Conservation (phyloP, 2,113 vertebrate species). For the Oryzias javanicus region DNA sequence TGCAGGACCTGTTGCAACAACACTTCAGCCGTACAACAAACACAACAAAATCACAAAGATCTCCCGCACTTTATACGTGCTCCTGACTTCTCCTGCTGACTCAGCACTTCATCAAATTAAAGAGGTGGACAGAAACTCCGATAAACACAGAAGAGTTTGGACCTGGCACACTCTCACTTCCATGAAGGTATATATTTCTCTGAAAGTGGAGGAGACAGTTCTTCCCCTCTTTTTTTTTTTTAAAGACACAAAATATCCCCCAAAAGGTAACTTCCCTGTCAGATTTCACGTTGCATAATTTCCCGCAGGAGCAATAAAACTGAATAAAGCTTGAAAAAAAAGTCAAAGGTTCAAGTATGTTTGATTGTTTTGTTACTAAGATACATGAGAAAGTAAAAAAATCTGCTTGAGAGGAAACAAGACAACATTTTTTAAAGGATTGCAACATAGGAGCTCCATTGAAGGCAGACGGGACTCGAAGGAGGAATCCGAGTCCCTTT, state of each 20-base stretch:
- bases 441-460: conserved; percentile 36
- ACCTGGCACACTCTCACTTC: conserved; percentile 16
- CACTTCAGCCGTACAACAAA: conserved; percentile 3
- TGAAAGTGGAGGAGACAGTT: conserved; percentile 9
- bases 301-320: conserved; percentile 28
- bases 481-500: conserved; percentile 34
- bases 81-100: conserved; percentile 23
- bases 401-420: conserved; percentile 24
- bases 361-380: conserved; percentile 54
- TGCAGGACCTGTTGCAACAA: conserved; percentile 19
- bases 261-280: conserved; percentile 12
- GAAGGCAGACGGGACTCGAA: conserved; percentile 37
- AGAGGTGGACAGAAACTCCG: conserved; percentile 17
- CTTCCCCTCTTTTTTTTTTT: conserved; percentile 4
- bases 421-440: conserved; percentile 31
- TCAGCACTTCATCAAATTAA: conserved; percentile 21
- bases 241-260: conserved; percentile 13
- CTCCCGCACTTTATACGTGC: conserved; percentile 19
- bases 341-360: conserved; percentile 26
- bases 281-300: conserved; percentile 27
- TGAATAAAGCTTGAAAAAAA: conserved; percentile 33
- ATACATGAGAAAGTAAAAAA: conserved; percentile 26
- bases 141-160: conserved; percentile 32
- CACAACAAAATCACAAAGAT: conserved; percentile 5
- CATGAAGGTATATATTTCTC: conserved; percentile 11